Conservation (phyloP, 2,888 invertebrate species). For the Ferdinandea cuprea region DNA sequence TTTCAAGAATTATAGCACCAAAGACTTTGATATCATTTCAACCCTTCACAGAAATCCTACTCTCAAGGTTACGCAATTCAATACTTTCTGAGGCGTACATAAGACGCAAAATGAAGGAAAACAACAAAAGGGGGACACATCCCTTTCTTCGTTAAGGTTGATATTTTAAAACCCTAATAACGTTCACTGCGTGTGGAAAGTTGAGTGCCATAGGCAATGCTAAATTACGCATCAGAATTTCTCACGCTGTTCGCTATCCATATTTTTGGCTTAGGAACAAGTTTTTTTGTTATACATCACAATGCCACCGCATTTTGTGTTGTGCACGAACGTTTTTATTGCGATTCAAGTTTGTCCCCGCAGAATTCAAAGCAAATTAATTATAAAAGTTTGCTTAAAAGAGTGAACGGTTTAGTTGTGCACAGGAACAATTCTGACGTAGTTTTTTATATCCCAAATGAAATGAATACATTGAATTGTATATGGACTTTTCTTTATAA, state of each 20-base stretch:
- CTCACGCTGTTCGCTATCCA: constrained; percentile 69
- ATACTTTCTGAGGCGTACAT: constrained; percentile 55
- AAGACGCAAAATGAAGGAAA: constrained; percentile 61
- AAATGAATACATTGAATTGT: neutral
- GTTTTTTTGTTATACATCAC: constrained; percentile 14
- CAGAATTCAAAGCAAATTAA: constrained; percentile 27
- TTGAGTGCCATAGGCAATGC: constrained; percentile 51
- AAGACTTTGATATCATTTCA: constrained; percentile 39
- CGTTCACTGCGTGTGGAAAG: constrained; percentile 22
- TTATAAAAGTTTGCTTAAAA: constrained; percentile 12
- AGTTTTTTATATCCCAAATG: neutral
- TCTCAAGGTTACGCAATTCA: constrained; percentile 66
- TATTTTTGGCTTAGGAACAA: constrained; percentile 45
- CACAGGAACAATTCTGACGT: neutral
- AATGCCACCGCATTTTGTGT: neutral
- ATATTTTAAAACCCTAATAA: constrained; percentile 53
- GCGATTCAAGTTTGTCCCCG: constrained; percentile 26
- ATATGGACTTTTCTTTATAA: neutral
- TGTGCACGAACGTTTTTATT: constrained; percentile 19
- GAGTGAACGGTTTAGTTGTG: neutral
- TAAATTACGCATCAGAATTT: constrained; percentile 73
- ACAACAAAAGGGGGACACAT: constrained; percentile 59
- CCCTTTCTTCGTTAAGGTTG: constrained; percentile 44
- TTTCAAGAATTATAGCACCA: constrained; percentile 49
- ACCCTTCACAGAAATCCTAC: constrained; percentile 57